These are phyloP conservation scores for Scaptomyza flava DNA, from an alignment of 2,888 invertebrate genomes.

Conservation along the genomic window DNA sequence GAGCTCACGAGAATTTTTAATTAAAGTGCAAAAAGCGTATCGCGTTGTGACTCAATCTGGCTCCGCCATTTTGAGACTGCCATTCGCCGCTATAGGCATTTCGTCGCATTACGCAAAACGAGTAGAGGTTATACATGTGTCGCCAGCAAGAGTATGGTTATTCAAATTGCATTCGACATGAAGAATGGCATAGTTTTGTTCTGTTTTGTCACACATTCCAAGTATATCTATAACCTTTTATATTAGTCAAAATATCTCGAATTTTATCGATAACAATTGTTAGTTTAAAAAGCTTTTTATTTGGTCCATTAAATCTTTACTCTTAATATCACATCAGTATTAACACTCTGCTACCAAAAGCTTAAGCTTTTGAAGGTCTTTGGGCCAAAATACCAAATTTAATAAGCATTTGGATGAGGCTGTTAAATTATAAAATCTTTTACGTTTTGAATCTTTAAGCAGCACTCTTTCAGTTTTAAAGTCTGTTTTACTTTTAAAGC, in stretches of 20 bases:
- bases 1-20: neutral
- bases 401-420: no score
- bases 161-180: slow-evolving; percentile 57
- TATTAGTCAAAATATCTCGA: slow-evolving; percentile 9
- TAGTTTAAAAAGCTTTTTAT: neutral
- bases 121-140: slow-evolving; percentile 9
- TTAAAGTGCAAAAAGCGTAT: slow-evolving; percentile 18
- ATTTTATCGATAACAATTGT: slow-evolving; percentile 32
- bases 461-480: no score
- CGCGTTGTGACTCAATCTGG: slow-evolving; percentile 12
- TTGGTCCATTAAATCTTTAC: no score
- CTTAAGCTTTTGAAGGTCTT: no score
- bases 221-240: neutral
- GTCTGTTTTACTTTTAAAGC: no score
- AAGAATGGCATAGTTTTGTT: slow-evolving; percentile 8
- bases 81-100: slow-evolving; percentile 26
- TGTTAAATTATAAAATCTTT: no score
- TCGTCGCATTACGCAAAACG: slow-evolving; percentile 33
- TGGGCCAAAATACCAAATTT: no score
- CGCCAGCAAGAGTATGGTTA: slow-evolving; percentile 19
- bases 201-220: neutral
- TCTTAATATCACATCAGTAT: no score
- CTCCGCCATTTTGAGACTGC: slow-evolving; percentile 34
- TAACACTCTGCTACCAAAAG: no score
- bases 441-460: no score